Evolutionary conservation across 2,888 invertebrate genomes (phyloP), one percentile per base, ranked within the genome.

Genomic region (Pogonocherus hispidulus): DNA sequence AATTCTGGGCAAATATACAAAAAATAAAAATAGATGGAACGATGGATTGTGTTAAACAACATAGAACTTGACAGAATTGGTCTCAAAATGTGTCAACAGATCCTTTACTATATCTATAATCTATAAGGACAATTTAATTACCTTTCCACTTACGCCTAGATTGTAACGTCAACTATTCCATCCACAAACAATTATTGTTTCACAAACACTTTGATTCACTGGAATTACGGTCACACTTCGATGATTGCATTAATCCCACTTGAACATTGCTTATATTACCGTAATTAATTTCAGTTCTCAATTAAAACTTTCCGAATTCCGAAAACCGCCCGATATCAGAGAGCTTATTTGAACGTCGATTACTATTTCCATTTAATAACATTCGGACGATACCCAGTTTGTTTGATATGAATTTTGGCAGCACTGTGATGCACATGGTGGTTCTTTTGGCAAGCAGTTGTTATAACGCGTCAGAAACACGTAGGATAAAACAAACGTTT

Each of bases 381-480:
- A 55, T 62, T 55, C 63, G 19, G 46, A 16, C 18, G 56, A 60
- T 54, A 63, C 19, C 44, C 60, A 41, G 27, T 68, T 63, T 47
- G 59, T 68, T 66, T 63, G 67, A 57, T 63, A 54, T 57, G 63
- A 66, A 49, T 60, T 65, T 69, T 71, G 71, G 71, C 71, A 71
- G n/a, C 56, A 56, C 16, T 47, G 60, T 55, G 52, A 67, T 62
- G 27, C 63, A 66, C 57, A 69, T 67, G 71, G 67, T 68, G 66
- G 67, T 70, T 35, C 54, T 63, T 54, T 69, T 69, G 54, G 66
- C 68, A 66, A 66, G 44, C 66, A 46, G 44, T 67, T 69, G 62
- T 71, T 63, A 63, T 71, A 69, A 66, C 63, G 22, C 60, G 60
- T 60, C 23, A 16, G 60, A 46, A 52, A 67, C 64, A 64, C 64